Conservation (phyloP, 2,113 vertebrate genomes). For the Fukomys damarensis region DNA sequence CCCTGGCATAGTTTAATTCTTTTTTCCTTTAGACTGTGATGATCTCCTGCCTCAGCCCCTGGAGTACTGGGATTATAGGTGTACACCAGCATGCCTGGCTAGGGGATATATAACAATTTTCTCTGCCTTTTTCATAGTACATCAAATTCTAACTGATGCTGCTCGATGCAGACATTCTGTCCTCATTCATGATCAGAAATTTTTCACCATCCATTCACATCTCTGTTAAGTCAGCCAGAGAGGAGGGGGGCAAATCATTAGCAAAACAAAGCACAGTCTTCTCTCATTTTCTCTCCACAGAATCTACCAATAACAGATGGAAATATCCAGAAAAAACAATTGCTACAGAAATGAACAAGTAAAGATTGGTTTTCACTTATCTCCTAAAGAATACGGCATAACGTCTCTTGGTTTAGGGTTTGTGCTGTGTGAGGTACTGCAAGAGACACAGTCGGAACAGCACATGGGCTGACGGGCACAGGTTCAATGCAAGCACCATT, state of each 20-base stretch:
- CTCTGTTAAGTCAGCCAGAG: background rate
- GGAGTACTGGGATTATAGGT: background rate
- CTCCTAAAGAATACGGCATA: background rate
- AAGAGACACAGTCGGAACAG: background rate
- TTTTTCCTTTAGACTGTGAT: background rate
- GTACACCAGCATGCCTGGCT: background rate
- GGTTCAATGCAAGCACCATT: background rate
- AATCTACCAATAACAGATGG: background rate
- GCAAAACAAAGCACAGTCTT: background rate
- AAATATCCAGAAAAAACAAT: background rate
- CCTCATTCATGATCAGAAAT: background rate
- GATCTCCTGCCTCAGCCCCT: background rate
- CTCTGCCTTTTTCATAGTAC: background rate
- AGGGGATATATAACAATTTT: background rate
- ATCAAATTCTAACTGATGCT: background rate
- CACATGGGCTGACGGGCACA: background rate
- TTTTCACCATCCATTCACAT: no score
- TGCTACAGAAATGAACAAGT: background rate
- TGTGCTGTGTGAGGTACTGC: background rate
- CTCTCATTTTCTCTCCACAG: background rate
- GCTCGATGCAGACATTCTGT: accelerated
- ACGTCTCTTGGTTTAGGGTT: background rate
- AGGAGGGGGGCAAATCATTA: background rate
- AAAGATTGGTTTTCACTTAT: background rate
- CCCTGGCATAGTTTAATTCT: accelerated